Evolutionary conservation across 30 jellyfish, hydroid and myxozoan genomes (phyloP), one percentile per base, ranked within the genome.

Genomic region (Turritopsis dohrnii): DNA sequence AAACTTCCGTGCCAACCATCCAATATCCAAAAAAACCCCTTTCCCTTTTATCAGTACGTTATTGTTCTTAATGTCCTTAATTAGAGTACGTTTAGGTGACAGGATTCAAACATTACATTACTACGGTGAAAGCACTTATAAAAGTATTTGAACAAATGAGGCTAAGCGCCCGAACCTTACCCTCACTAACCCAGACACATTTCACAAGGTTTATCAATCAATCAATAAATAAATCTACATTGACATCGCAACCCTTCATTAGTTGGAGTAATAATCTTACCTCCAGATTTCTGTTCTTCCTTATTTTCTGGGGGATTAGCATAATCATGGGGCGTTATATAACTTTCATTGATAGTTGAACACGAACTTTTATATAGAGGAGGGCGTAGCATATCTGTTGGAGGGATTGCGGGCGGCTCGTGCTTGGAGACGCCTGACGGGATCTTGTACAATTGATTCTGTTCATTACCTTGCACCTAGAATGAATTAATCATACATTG

Each of bases 381-480:
- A 7, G 28, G 28, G 31, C 28, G 30, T 0, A 69, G 9, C 28
- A 18, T 60, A 60, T 60, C 22, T 0, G 77, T 8, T 27, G 77
- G 77, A 0, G 77, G 77, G 17, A 7, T 7, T 7, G 22, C 28
- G 9, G 77, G 77, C 22, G 77, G 77, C 30, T 69, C 31, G 22
- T 69, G 77, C 0, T 69, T 69, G 31, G 77, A 69, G 9, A 69
- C 77, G 0, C 77, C 77, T 7, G 77, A 69, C 22, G 77, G 77
- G 19, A 69, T 27, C 19, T 69, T 69, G 22, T 69, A 69, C 28
- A 69, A 27, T 21, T 69, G 77, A 69, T 27, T 8, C 8, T 69
- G 28, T 17, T 69, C 30, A n/a, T 69, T 69, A 69, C 30, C 17
- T 69, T 69, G 31, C 31, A 69, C 77, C 77, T 69, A 69, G 22